Evolutionary conservation across 2,797 vertebrate genomes (phyloP).

Genomic region (Tolypeutes matacus): DNA sequence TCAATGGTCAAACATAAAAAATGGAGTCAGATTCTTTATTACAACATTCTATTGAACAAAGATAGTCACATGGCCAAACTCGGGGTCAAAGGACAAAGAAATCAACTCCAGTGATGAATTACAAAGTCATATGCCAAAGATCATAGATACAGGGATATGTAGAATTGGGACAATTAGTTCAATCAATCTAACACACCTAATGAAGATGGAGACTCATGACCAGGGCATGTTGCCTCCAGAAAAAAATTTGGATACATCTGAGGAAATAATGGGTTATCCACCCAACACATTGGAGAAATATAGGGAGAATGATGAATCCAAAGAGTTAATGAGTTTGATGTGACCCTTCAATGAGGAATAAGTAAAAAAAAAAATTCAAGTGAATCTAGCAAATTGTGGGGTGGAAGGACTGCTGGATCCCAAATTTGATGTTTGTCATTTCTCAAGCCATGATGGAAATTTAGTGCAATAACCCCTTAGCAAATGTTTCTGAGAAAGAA

Average conservation of each 20-base stretch:
- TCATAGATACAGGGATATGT: not conserved
- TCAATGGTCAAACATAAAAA: conserved; percentile 34
- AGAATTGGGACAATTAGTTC: not conserved
- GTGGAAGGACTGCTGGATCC: not conserved
- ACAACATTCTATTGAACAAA: not conserved
- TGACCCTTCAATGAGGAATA: not conserved
- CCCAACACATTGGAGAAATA: not conserved
- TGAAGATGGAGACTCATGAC: not conserved
- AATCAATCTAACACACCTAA: not conserved
- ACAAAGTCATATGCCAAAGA: not conserved
- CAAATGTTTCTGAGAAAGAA: conserved; percentile 3
- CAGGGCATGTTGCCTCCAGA: not conserved
- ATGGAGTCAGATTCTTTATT: not conserved
- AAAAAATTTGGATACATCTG: not conserved
- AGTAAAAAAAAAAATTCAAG: not conserved
- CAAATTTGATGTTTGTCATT: not conserved
- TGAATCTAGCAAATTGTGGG: not conserved
- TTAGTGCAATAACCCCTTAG: not conserved
- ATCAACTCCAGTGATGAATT: not conserved
- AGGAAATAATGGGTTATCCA: not conserved
- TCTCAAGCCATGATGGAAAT: not conserved
- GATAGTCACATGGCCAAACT: not conserved
- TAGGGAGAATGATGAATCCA: not conserved
- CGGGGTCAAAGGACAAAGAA: conserved; percentile 19
- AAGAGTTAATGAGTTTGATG: not conserved